These are phyloP conservation scores for Cuculus canorus DNA, from an alignment of 2,797 vertebrate genomes.

Conservation along the genomic window DNA sequence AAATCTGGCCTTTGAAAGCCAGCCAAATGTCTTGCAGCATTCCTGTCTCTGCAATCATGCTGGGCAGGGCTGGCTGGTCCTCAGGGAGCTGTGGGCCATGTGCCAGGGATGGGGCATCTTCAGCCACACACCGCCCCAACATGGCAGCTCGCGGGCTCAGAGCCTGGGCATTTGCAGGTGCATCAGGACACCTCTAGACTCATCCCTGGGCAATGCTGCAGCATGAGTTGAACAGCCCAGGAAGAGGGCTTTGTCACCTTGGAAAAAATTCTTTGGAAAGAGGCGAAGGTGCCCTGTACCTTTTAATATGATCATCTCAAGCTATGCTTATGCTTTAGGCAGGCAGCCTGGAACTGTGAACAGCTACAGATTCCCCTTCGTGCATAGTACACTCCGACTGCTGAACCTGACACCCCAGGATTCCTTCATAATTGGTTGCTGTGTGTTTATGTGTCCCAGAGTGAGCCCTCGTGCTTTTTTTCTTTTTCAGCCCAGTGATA, in stretches of 20 bases:
- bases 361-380: background rate
- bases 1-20: background rate
- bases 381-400: background rate
- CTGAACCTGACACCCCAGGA: slow-evolving; percentile 20
- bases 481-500: slow-evolving; percentile 39
- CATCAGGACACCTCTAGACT: background rate
- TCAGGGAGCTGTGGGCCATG: background rate
- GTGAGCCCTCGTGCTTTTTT: background rate
- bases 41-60: rapidly evolving
- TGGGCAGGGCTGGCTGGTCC: background rate
- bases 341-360: background rate
- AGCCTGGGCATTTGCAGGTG: background rate
- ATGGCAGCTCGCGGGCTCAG: rapidly evolving
- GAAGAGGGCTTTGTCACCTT: background rate
- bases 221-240: background rate
- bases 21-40: background rate
- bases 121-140: rapidly evolving
- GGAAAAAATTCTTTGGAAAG: background rate
- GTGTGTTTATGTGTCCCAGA: background rate
- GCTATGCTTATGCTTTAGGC: background rate
- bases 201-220: background rate
- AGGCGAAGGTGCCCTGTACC: background rate
- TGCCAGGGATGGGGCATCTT: background rate
- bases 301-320: background rate
- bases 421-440: slow-evolving; percentile 58